Percentiles rank a stretch among this genome's conserved stretches.
phyloP scores from a whole-genome alignment of 2,888 invertebrate genomes.

The Hypena proboscidalis region DNA sequence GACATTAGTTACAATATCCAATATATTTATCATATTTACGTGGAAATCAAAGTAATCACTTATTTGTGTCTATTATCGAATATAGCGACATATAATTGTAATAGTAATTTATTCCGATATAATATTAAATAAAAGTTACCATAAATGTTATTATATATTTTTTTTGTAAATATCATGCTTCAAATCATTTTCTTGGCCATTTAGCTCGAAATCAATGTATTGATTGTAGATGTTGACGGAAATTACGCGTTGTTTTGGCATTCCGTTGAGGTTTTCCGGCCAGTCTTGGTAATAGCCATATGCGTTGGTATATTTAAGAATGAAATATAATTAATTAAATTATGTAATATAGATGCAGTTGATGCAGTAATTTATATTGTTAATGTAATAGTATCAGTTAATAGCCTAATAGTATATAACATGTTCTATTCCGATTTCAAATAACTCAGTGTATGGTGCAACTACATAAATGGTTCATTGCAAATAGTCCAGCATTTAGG shows the following conservation, averaged over 20 bases:
- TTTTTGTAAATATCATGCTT: constrained; percentile 39
- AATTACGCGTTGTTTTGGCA: neutral
- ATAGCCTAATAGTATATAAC: constrained; percentile 3
- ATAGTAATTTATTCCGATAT: constrained; percentile 31
- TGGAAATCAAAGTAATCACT: constrained; percentile 22
- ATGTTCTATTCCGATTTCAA: neutral
- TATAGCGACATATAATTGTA: constrained; percentile 8
- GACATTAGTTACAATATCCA: constrained; percentile 30
- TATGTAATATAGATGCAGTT: constrained; percentile 7
- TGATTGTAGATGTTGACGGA: neutral
- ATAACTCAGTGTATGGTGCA: neutral
- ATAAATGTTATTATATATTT: constrained; percentile 41
- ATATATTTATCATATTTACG: constrained; percentile 33
- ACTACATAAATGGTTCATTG: neutral
- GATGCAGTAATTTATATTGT: constrained; percentile 5
- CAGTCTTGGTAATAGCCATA: constrained; percentile 11
- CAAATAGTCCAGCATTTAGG: constrained; percentile 1
- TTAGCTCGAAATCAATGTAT: neutral
- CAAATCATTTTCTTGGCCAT: constrained; percentile 16
- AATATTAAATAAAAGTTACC: constrained; percentile 43
- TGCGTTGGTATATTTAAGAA: neutral
- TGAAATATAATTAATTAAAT: constrained; percentile 1
- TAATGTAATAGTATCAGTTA: constrained; percentile 1
- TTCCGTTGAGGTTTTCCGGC: constrained; percentile 4
- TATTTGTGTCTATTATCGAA: constrained; percentile 40